phyloP scores from a whole-genome alignment of 2,888 invertebrate species.

The Tridacna crocea region DNA sequence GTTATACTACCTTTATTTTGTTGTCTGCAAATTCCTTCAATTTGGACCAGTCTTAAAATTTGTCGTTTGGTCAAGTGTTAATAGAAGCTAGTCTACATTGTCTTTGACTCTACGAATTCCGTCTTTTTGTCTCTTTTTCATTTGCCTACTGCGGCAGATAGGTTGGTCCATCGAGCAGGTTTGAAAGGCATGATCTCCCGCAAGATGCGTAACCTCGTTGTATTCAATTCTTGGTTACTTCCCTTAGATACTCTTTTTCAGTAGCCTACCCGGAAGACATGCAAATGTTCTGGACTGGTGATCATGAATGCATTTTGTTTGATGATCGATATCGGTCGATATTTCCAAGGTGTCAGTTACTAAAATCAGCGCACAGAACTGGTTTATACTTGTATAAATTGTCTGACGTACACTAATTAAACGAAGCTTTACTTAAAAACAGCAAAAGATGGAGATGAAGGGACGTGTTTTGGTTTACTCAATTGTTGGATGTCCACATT shows the following conservation, averaged over 20 bases:
- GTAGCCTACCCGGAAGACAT: neutral
- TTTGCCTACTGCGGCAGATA: too few relatives aligned
- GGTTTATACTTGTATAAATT: neutral
- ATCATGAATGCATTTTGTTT: neutral
- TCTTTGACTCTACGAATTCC: too few relatives aligned
- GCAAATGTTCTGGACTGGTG: neutral
- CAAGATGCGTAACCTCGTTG: neutral
- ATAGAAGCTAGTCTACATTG: too few relatives aligned
- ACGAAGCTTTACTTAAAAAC: neutral
- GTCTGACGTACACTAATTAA: constrained; percentile 8
- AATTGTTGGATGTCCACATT: constrained; percentile 83
- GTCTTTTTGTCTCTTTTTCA: too few relatives aligned
- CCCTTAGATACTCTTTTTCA: constrained; percentile 6
- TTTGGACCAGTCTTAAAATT: too few relatives aligned
- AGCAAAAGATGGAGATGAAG: constrained; percentile 69
- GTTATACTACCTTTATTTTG: too few relatives aligned
- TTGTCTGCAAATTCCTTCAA: too few relatives aligned
- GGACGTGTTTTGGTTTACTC: constrained; percentile 83
- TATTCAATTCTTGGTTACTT: neutral
- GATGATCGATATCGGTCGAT: constrained; percentile 1
- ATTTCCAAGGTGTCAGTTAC: constrained; percentile 9
- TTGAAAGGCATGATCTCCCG: too few relatives aligned
- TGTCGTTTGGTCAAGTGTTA: too few relatives aligned
- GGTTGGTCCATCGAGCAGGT: too few relatives aligned
- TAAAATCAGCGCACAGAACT: neutral